These are phyloP conservation scores for Oreochromis mossambicus DNA, from an alignment of 2,797 vertebrate species.

Conservation along the genomic window DNA sequence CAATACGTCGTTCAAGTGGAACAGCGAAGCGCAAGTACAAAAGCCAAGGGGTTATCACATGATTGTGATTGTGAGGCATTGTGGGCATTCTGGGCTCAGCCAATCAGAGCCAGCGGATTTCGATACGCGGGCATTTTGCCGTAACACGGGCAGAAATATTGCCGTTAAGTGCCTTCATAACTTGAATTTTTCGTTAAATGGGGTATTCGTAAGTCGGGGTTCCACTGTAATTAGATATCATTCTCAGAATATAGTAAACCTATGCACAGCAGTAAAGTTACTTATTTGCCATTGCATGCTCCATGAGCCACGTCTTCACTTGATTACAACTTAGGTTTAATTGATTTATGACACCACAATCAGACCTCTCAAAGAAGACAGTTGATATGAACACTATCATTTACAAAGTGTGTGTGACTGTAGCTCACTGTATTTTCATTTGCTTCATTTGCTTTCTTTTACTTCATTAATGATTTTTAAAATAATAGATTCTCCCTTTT, in stretches of 20 bases:
- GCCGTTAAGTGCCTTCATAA: too few species aligned
- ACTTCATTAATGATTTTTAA: background rate
- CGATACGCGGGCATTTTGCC: too few species aligned
- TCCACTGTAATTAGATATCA: background rate
- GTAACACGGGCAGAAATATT: too few species aligned
- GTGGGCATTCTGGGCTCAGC: too few species aligned
- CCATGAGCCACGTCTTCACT: background rate
- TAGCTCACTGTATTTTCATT: background rate
- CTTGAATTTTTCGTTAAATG: too few species aligned
- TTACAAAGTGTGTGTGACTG: background rate
- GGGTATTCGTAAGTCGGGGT: too few species aligned
- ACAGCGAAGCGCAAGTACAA: too few species aligned
- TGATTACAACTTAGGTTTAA: background rate
- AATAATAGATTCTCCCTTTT: background rate
- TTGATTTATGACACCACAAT: background rate
- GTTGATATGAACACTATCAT: background rate
- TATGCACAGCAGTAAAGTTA: background rate
- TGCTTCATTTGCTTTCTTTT: background rate
- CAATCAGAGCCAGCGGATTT: too few species aligned
- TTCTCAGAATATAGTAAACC: background rate
- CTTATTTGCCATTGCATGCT: background rate
- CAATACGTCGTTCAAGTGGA: too few species aligned
- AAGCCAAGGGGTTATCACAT: too few species aligned
- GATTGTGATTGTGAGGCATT: too few species aligned
- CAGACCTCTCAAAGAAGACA: background rate